phyloP scores from a whole-genome alignment of 2,113 vertebrate genomes.

The Salvelinus namaycush region DNA sequence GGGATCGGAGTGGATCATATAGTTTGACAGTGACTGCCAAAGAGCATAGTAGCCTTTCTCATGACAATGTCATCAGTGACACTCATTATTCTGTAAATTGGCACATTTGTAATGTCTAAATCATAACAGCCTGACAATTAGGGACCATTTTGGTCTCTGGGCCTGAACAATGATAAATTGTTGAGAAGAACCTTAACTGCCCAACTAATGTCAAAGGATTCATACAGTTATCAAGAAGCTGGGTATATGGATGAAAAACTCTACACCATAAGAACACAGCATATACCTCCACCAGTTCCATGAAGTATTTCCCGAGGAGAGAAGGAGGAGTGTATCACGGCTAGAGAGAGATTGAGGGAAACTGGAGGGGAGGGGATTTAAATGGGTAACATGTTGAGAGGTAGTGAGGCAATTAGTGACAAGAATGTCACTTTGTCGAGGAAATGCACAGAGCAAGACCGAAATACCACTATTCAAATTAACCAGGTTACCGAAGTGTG shows the following conservation, averaged over 20 bases:
- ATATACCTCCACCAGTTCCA: background rate
- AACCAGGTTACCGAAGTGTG: slow-evolving; percentile 7
- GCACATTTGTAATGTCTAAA: background rate
- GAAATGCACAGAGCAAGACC: slow-evolving; percentile 45
- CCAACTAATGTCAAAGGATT: background rate
- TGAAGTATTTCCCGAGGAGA: background rate
- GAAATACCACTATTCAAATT: slow-evolving; percentile 2
- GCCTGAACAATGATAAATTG: background rate
- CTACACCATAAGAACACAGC: background rate
- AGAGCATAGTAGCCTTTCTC: no score
- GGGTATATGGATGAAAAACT: no score
- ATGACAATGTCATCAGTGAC: background rate
- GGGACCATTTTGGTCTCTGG: background rate
- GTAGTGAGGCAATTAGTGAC: slow-evolving; percentile 69
- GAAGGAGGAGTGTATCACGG: background rate
- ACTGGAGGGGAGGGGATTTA: slow-evolving; percentile 75
- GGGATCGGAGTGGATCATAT: no score
- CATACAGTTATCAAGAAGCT: background rate
- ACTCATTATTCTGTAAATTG: background rate
- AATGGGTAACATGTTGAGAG: slow-evolving; percentile 68
- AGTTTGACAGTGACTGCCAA: no score
- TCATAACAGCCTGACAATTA: background rate
- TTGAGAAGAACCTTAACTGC: background rate
- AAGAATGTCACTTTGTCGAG: slow-evolving; percentile 56
- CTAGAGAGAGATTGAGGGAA: slow-evolving; percentile 41